phyloP scores from a whole-genome alignment of 2,797 vertebrate genomes.

The Xyrichtys novacula region DNA sequence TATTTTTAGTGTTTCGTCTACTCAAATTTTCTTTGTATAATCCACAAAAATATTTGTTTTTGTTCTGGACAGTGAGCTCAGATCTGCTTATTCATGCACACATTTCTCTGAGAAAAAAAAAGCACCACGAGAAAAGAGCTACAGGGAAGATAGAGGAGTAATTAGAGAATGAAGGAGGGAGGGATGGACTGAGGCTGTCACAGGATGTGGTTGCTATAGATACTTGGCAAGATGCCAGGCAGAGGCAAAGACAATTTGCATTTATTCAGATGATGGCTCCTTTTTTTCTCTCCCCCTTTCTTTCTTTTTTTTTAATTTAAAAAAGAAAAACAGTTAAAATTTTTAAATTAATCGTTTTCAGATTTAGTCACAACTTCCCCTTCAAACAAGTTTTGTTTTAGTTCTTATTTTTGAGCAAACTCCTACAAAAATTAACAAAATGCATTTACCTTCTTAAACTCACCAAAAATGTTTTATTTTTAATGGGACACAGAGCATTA shows the following conservation, averaged over 20 bases:
- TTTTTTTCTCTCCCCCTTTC: slow-evolving; percentile 29
- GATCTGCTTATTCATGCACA: slow-evolving; percentile 36
- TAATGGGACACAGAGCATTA: neutral
- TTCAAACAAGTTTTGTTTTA: neutral
- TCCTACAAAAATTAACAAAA: neutral
- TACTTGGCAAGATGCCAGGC: slow-evolving; percentile 81
- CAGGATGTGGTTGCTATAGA: slow-evolving; percentile 84
- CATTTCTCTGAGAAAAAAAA: slow-evolving; percentile 49
- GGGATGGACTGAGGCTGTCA: slow-evolving; percentile 66
- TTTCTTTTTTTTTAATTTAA: slow-evolving; percentile 1
- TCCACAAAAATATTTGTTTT: slow-evolving; percentile 16
- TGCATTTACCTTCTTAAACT: neutral
- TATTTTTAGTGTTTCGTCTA: neutral
- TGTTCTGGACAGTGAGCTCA: slow-evolving; percentile 5
- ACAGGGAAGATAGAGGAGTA: slow-evolving; percentile 64
- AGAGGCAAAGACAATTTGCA: slow-evolving; percentile 76
- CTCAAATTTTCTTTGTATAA: neutral
- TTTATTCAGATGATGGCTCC: slow-evolving; percentile 79
- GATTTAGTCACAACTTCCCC: slow-evolving; percentile 5
- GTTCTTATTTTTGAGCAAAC: neutral
- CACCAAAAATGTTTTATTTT: neutral
- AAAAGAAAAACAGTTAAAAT: slow-evolving; percentile 29
- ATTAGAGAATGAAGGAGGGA: slow-evolving; percentile 73
- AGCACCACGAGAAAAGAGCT: slow-evolving; percentile 48
- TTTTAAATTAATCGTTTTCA: slow-evolving; percentile 1